Base-by-base conservation (phyloP, 2,888 invertebrate genomes). In the Sericinus montela region DNA sequence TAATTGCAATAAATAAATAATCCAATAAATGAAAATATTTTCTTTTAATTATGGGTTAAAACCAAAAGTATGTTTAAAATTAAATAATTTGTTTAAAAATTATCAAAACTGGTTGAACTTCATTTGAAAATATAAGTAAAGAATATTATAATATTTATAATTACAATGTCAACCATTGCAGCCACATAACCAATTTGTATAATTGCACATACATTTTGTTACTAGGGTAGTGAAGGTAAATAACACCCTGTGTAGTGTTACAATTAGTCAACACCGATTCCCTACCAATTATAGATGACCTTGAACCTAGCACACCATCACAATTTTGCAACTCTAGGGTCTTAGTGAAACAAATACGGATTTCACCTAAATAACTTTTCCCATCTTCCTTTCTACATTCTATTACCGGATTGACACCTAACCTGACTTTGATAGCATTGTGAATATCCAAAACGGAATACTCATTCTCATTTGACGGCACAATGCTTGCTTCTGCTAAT, bases 281-380 rank as follows among this genome's bases (percentile, higher is more conserved):
- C 23, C 54, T 42, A n/a, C 52, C 58, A 15, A 57, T 42, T 11
- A 49, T 51, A 8, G 41, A 38, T 5, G 29, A 30, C 39, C 55
- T 49, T 10, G 34, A 44, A 34, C 47, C 45, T 8, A 67, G 49
- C 1, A 91, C 85, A 8, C 91, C 91, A 71, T 94, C 91, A 66
- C 95, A 95, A 67, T 94, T 90, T 1, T 91, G 85, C 11, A 94
- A 66, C 30, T 90, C 72, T 14, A 95, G 72, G 0, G 78, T 72
- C 66, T 94, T 95, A 65, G 93, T 87, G 58, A 95, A 93, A 65
- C 95, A 96, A 42, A 95, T 90, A 14, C 94, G 86, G 46, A 95
- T 91, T 72, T 95, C 95, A 14, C 91, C 90, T 42, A 95, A 67
- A 63, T 91, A 92, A 1, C 89, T 90, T 14, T 89, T 77, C 15